Percentiles rank a stretch among this genome's conserved stretches.
Conservation (phyloP, 2,888 invertebrate species). For the Tachina lurida region DNA sequence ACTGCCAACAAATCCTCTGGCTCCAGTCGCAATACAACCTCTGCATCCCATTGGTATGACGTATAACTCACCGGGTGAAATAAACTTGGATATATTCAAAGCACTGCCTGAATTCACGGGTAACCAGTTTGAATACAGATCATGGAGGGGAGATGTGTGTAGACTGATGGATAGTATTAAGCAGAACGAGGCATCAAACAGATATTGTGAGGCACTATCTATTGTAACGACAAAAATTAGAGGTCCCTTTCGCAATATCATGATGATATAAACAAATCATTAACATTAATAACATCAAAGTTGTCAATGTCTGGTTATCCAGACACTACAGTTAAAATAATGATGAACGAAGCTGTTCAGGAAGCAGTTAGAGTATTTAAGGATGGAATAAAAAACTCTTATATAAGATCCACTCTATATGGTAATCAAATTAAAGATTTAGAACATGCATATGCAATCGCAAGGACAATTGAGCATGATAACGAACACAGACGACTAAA, state of each 20-base stretch:
- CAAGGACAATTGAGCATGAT: constrained; percentile 3
- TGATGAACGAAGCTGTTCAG: constrained; percentile 27
- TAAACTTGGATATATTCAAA: neutral
- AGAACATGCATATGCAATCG: constrained; percentile 21
- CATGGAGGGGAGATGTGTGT: neutral
- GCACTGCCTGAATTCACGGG: neutral
- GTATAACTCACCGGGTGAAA: neutral
- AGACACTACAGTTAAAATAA: constrained; percentile 5
- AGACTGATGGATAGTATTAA: neutral
- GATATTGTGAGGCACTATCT: neutral
- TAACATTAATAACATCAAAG: constrained; percentile 9
- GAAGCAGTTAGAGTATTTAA: constrained; percentile 24
- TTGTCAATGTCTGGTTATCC: constrained; percentile 9
- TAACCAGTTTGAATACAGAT: neutral
- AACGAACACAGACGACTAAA: neutral
- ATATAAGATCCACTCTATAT: constrained; percentile 26
- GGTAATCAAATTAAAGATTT: constrained; percentile 12
- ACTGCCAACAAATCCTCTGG: neutral
- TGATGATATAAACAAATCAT: constrained; percentile 3
- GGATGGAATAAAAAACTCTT: constrained; percentile 8
- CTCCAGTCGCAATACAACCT: neutral
- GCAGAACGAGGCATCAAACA: neutral
- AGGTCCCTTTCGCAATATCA: constrained; percentile 5
- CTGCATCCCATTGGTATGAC: neutral
- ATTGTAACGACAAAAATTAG: neutral